Conservation (phyloP, 2,888 invertebrate species). For the Marasmarcha lunaedactyla region DNA sequence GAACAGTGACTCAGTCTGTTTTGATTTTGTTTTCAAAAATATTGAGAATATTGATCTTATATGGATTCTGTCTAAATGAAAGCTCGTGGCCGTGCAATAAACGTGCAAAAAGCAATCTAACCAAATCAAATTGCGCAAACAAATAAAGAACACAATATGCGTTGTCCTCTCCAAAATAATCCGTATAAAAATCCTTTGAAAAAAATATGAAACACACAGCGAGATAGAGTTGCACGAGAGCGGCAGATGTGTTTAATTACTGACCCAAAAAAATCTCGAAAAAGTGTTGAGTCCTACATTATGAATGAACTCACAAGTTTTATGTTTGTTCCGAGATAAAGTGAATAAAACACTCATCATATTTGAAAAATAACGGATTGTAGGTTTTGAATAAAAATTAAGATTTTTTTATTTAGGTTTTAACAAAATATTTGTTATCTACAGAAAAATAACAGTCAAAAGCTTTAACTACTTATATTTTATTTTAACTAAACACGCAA, state of each 20-base stretch:
- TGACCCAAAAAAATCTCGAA: constrained; percentile 51
- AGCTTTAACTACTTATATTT: too few relatives aligned
- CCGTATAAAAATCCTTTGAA: constrained; percentile 22
- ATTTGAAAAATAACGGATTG: too few relatives aligned
- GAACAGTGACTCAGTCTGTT: too few relatives aligned
- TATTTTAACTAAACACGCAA: constrained; percentile 26
- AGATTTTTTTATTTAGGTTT: too few relatives aligned
- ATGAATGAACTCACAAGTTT: constrained; percentile 32
- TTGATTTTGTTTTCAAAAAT: too few relatives aligned
- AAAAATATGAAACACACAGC: constrained; percentile 36
- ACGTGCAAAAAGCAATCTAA: too few relatives aligned
- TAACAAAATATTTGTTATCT: too few relatives aligned
- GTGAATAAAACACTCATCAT: constrained; percentile 46
- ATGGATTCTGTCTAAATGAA: too few relatives aligned
- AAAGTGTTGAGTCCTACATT: constrained; percentile 49
- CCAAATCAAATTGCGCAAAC: constrained; percentile 31
- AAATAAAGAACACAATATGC: constrained; percentile 28
- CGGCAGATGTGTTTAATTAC: constrained; percentile 65
- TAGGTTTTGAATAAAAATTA: too few relatives aligned
- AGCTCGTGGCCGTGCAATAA: too few relatives aligned
- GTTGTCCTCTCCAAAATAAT: constrained; percentile 25
- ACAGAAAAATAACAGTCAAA: too few relatives aligned
- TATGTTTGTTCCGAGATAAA: constrained; percentile 35
- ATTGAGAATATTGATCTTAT: too few relatives aligned
- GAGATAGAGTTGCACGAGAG: constrained; percentile 43